phyloP scores from a whole-genome alignment of 2,888 invertebrate genomes.

The Euclidia mi region DNA sequence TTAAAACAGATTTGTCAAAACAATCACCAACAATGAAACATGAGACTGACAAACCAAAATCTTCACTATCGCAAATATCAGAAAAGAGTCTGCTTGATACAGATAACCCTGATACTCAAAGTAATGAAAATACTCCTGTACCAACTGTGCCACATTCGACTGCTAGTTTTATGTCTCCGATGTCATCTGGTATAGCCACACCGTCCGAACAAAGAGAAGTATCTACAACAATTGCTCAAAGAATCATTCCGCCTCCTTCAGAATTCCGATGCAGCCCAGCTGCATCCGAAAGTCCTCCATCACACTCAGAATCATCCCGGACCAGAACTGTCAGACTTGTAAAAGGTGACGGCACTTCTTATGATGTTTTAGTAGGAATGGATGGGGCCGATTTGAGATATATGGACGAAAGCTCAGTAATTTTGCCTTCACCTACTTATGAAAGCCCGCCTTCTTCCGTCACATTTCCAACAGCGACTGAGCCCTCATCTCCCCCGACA shows the following conservation, averaged over 20 bases:
- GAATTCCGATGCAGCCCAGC: conserved; percentile 93
- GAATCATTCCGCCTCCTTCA: conserved; percentile 93
- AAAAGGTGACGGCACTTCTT: conserved; percentile 91
- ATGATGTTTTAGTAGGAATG: conserved; percentile 94
- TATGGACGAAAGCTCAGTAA: conserved; percentile 97
- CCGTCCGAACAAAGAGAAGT: conserved; percentile 84
- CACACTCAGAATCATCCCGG: conserved; percentile 87
- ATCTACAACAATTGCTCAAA: conserved; percentile 90
- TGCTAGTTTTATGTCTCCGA: conserved; percentile 77
- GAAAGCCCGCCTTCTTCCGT: conserved; percentile 94
- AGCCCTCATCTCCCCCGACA: conserved; percentile 91
- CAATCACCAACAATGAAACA: conserved; percentile 76
- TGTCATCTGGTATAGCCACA: conserved; percentile 81
- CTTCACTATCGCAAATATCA: conserved; percentile 91
- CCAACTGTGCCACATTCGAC: conserved; percentile 74
- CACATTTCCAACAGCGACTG: conserved; percentile 90
- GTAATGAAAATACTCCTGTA: conserved; percentile 70
- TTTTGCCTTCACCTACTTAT: conserved; percentile 94
- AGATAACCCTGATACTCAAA: conserved; percentile 86
- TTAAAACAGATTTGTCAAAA: conserved; percentile 77
- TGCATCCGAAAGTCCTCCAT: conserved; percentile 91
- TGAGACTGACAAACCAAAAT: conserved; percentile 78
- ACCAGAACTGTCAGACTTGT: conserved; percentile 89
- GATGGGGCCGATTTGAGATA: conserved; percentile 96
- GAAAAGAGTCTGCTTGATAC: conserved; percentile 91